Conservation (phyloP, 2,113 vertebrate genomes). For the Fukomys damarensis region DNA sequence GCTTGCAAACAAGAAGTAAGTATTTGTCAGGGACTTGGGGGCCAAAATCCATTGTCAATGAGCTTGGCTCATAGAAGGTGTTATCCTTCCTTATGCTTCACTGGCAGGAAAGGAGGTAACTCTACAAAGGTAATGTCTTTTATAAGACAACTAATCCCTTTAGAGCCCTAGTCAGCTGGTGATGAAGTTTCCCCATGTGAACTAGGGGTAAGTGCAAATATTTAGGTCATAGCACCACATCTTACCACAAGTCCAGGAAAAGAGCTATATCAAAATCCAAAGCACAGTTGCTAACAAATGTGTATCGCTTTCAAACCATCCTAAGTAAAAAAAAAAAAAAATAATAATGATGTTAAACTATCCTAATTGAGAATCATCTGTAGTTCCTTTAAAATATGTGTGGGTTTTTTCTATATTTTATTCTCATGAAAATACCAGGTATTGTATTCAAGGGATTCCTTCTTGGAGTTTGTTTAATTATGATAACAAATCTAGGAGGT, state of each 20-base stretch:
- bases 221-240: not conserved
- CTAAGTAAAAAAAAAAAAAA: not conserved
- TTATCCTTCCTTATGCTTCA: fast-evolving
- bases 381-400: conserved; percentile 2
- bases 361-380: not conserved
- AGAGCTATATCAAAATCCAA: not conserved
- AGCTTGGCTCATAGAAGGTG: fast-evolving
- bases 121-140: too few species aligned
- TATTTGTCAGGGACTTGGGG: not conserved
- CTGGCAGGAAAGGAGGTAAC: not conserved
- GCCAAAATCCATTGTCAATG: too few species aligned
- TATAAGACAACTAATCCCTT: not conserved
- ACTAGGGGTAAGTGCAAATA: not conserved
- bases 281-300: not conserved
- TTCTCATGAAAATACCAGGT: not conserved
- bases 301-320: not conserved
- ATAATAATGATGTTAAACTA: not conserved
- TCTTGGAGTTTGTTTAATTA: not conserved
- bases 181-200: not conserved
- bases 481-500: not conserved
- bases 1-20: not conserved
- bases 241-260: not conserved
- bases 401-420: conserved; percentile 28
- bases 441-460: not conserved
- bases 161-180: not conserved